Conservation (phyloP, 2,797 vertebrate genomes). For the Lepidocolaptes lacrymiger region DNA sequence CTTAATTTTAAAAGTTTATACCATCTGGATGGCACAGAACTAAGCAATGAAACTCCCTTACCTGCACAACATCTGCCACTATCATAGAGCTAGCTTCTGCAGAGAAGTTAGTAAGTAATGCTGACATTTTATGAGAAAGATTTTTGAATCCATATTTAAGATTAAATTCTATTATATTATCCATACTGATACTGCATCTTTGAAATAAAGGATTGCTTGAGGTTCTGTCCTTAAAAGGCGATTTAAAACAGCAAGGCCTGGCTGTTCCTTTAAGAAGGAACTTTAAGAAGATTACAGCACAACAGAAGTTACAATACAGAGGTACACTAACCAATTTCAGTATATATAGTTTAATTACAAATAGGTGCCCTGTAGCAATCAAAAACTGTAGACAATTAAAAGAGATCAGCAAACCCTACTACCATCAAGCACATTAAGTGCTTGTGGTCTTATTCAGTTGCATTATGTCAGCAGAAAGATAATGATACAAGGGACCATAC, state of each 20-base stretch:
- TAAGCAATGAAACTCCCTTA: constrained; percentile 62
- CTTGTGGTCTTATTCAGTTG: not conserved
- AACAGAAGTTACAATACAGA: not conserved
- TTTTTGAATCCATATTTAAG: constrained; percentile 51
- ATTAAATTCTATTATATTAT: not conserved
- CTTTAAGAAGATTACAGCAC: not conserved
- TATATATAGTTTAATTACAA: not conserved
- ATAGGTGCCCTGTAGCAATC: not conserved
- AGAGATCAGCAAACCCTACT: not conserved
- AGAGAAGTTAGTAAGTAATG: constrained; percentile 59
- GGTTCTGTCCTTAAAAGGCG: not conserved
- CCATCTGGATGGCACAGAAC: constrained; percentile 58
- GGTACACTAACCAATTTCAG: not conserved
- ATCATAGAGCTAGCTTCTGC: constrained; percentile 35
- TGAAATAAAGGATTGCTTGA: constrained; percentile 45
- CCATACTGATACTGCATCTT: constrained; percentile 23
- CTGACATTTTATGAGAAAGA: constrained; percentile 44
- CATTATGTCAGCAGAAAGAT: not conserved
- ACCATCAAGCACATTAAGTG: not conserved
- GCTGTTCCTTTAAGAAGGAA: not conserved
- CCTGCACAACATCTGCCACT: constrained; percentile 58
- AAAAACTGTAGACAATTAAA: not conserved
- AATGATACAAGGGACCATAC: not conserved
- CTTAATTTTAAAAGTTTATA: constrained; percentile 79
- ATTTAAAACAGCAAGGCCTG: not conserved